Evolutionary conservation across 1,140 invertebrate species (phyloP), one percentile per base, ranked within the genome.

Genomic region (Marisa cornuarietis): DNA sequence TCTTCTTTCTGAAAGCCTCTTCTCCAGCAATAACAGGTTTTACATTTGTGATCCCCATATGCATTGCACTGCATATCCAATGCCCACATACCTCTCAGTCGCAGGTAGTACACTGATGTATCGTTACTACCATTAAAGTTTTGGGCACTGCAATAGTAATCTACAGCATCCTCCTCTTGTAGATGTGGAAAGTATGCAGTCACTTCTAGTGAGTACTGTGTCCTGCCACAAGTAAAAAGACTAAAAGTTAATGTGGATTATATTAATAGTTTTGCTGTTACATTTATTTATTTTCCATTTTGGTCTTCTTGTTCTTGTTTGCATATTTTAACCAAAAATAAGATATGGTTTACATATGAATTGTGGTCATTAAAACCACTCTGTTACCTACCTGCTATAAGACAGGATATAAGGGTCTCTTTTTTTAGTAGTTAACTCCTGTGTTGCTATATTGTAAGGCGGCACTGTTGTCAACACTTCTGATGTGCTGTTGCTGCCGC

Each of bases 121-220:
- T 52, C 22, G 26, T 42, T 52, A 31, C 11, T 3, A 18, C 61
- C 58, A 31, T 42, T 73, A 24, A 78, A 78, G 69, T 80, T 58
- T n/a, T 49, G 65, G 20, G 76, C 80, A 31, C 79, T n/a, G 79
- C 84, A 83, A 18, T 62, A 58, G 73, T 85, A 85, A 22, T 16
- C 61, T 6, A 82, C 84, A 52, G 73, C 63, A 71, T 85, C 84
- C 8, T 72, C 66, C 42, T 79, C 63, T 54, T 31, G 14, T 20
- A 85, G 77, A 18, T 31, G 26, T 5, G 78, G 42, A 71, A 85
- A 82, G 31, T 58, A 63, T 9, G 78, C 71, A 26, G 58, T 73
- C 18, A 80, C 76, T n/a, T 80, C 79, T 18, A 71, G 66, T 5
- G 84, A 85, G 73, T 82, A 83, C 62, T 78, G 66, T 9, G 84